A percentile compares a stretch with the other conserved stretches of the same genome.
Conservation (phyloP, 2,888 invertebrate species). For the Idaea aversata region DNA sequence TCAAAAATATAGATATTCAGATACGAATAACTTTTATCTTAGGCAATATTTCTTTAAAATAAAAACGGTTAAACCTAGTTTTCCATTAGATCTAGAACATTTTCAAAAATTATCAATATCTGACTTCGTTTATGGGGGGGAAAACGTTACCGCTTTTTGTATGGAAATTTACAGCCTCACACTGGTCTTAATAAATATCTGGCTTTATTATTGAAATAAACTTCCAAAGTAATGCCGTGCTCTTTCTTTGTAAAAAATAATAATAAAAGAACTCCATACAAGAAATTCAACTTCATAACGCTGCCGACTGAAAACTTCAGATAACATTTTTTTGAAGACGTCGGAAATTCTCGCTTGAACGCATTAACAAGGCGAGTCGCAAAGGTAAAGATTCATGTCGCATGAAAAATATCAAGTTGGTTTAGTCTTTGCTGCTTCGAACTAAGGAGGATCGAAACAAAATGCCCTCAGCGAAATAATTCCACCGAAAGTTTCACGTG, state of each 20-base stretch:
- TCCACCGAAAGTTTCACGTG: slow-evolving; percentile 42
- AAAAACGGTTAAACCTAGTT: too few relatives aligned
- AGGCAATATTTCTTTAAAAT: too few relatives aligned
- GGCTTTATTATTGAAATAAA: too few relatives aligned
- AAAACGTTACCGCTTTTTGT: too few relatives aligned
- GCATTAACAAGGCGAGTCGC: slow-evolving; percentile 49
- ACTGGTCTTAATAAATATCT: too few relatives aligned
- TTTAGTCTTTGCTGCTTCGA: slow-evolving; percentile 43
- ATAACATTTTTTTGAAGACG: slow-evolving; percentile 50
- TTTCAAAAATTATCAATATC: too few relatives aligned
- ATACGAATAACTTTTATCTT: too few relatives aligned
- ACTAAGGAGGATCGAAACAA: slow-evolving; percentile 40
- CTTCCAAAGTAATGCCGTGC: too few relatives aligned
- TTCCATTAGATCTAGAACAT: too few relatives aligned
- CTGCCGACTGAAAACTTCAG: slow-evolving; percentile 41
- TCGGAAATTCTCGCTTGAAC: slow-evolving; percentile 49
- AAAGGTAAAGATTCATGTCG: slow-evolving; percentile 42
- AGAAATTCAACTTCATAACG: slow-evolving; percentile 34
- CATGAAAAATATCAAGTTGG: slow-evolving; percentile 36
- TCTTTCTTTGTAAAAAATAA: not conserved
- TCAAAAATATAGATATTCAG: too few relatives aligned
- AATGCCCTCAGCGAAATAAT: slow-evolving; percentile 42
- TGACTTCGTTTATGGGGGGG: too few relatives aligned
- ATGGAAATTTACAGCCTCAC: too few relatives aligned
- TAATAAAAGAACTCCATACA: slow-evolving; percentile 13